Base-by-base conservation (phyloP, 1,140 invertebrate species). In the Lanistes nyassanus region DNA sequence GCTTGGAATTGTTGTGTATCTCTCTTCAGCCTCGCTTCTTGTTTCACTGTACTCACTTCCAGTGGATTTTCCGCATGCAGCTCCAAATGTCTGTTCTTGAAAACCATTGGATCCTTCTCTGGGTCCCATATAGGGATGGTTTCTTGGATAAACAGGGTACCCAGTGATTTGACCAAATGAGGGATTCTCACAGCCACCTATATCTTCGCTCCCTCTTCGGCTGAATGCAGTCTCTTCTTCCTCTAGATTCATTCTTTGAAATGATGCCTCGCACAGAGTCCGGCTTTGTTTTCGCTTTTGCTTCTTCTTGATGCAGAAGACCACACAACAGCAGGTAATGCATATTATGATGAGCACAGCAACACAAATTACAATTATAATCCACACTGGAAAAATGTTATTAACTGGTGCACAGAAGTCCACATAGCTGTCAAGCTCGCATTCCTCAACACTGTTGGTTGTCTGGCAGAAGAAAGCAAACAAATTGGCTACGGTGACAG, bases 401-500 rank as follows among this genome's bases (percentile, higher is more conserved):
- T 55, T 53, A 9, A 71, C 70, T 37, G 55, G 70, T 42, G 56
- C 65, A 55, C 81, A 81, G 65, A 76, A 81, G 68, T 83, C 82
- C 31, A 83, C 76, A 58, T 80, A 81, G 7, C 75, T 75, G 6
- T 81, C 76, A 26, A 83, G 60, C 21, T 70, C 37, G 37, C 80
- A 81, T 62, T 79, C 78, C 29, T 71, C 74, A 7, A 79, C 68
- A 53, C 78, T 67, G 31, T 76, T 76, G 23, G 69, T 76, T 58
- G 67, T 74, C 58, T 81, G 78, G 66, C 82, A 83, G 64, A 80
- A 83, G 58, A 83, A 81, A 19, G 79, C 77, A 0, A 80, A 58
- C 42, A 72, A 56, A 62, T 72, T 34, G 3, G 73, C n/a, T 11
- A 79, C 53, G 16, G 60, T 71, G 51, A 31, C 37, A 3, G 74